Conservation (phyloP, 2,888 invertebrate genomes). For the Erebia epiphron region DNA sequence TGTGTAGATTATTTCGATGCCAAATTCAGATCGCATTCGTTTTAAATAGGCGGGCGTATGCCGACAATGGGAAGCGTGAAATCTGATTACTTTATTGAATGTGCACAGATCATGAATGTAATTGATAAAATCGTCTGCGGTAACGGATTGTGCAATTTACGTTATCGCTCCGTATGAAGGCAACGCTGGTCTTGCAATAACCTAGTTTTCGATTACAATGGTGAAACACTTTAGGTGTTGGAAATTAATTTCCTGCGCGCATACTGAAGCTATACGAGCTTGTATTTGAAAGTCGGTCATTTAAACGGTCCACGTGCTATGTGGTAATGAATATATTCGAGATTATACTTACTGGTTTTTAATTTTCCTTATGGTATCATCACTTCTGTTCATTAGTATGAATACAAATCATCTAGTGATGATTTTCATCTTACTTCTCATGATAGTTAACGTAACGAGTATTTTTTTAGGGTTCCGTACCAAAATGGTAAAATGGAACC, state of each 20-base stretch:
- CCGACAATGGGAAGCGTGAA: conserved; percentile 67
- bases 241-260: conserved; percentile 37
- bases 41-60: conserved; percentile 47
- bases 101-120: conserved; percentile 67
- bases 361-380: not conserved
- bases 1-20: conserved; percentile 73
- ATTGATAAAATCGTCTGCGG: conserved; percentile 74
- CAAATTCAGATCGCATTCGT: conserved; percentile 61
- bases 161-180: conserved; percentile 46
- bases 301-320: conserved; percentile 17
- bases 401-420: too few species aligned
- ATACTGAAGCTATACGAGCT: conserved; percentile 12
- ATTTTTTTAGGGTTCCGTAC: too few species aligned
- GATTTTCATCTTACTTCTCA: too few species aligned
- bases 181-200: conserved; percentile 38
- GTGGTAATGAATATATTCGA: conserved; percentile 10
- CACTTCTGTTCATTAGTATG: too few species aligned
- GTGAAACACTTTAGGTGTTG: conserved; percentile 33
- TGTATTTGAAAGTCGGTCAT: conserved; percentile 24
- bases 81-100: conserved; percentile 73
- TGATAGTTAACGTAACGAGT: too few species aligned
- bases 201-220: conserved; percentile 39
- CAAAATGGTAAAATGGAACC: too few species aligned
- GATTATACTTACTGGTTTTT: not conserved
- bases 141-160: conserved; percentile 52